These are phyloP conservation scores for Branchipolynoe longqiensis DNA, from an alignment of 2,888 invertebrate species.

Conservation along the genomic window DNA sequence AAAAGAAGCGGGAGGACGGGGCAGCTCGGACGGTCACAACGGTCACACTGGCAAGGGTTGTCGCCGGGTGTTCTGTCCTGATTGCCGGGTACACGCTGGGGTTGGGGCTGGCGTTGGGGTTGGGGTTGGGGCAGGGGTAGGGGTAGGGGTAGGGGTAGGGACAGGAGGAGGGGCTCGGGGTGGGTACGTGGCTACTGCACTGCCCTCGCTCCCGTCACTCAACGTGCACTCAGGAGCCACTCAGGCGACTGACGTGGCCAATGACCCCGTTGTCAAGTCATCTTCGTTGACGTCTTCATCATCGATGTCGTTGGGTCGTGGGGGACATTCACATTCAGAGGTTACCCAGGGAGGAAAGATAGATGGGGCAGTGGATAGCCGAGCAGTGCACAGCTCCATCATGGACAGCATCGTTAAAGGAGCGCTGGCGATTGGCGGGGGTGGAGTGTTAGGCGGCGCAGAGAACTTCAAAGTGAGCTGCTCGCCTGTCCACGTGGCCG, in stretches of 20 bases:
- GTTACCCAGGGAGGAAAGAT: too few relatives aligned
- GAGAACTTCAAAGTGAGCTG: too few relatives aligned
- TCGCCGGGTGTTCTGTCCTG: slow-evolving; percentile 6
- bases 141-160: background rate
- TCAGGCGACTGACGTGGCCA: background rate
- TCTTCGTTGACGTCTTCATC: too few relatives aligned
- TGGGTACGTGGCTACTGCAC: background rate
- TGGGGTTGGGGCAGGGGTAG: background rate
- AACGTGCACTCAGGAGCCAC: background rate
- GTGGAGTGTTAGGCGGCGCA: too few relatives aligned
- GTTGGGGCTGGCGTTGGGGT: background rate
- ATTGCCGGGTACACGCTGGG: background rate
- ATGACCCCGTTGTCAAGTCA: slow-evolving; percentile 52
- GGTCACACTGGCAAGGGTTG: slow-evolving; percentile 3
- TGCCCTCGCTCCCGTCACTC: background rate
- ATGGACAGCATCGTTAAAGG: too few relatives aligned
- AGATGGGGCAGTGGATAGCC: too few relatives aligned
- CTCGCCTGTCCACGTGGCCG: too few relatives aligned
- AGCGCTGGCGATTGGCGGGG: too few relatives aligned
- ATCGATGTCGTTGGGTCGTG: too few relatives aligned
- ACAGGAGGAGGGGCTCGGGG: slow-evolving; percentile 18
- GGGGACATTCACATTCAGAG: too few relatives aligned
- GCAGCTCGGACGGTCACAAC: too few relatives aligned
- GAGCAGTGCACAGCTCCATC: too few relatives aligned
- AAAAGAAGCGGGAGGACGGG: background rate